A percentile compares a stretch with the other conserved stretches of the same genome.
phyloP scores from a whole-genome alignment of 1,140 invertebrate genomes.

The Aleiodes sp. region DNA sequence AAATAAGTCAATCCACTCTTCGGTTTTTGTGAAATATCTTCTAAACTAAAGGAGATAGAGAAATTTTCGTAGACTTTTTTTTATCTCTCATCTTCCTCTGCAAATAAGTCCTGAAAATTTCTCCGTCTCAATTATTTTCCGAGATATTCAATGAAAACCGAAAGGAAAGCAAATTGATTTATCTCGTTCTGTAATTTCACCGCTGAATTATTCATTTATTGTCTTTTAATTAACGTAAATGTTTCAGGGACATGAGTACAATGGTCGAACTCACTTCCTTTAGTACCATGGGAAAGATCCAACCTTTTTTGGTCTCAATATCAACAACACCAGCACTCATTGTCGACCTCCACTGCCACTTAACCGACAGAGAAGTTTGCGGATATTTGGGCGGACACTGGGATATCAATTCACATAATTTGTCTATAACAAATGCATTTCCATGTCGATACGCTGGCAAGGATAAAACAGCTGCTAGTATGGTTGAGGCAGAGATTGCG shows the following conservation, averaged over 20 bases:
- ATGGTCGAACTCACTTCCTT: slow-evolving; percentile 90
- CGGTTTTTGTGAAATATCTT: background rate
- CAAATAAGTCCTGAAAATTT: too few species aligned
- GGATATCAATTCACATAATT: slow-evolving; percentile 94
- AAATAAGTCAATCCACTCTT: background rate
- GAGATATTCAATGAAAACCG: too few species aligned
- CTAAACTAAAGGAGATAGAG: too few species aligned
- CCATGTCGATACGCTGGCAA: slow-evolving; percentile 85
- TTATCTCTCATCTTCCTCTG: too few species aligned
- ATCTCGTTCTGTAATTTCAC: slow-evolving; percentile 2
- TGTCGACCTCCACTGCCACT: slow-evolving; percentile 93
- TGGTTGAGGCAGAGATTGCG: slow-evolving; percentile 84
- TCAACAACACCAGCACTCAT: slow-evolving; percentile 87
- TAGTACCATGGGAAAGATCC: slow-evolving; percentile 85
- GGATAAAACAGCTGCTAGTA: slow-evolving; percentile 76
- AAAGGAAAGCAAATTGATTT: too few species aligned
- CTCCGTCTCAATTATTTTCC: too few species aligned
- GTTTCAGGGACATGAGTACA: slow-evolving; percentile 84
- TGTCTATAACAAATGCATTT: slow-evolving; percentile 88
- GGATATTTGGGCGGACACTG: slow-evolving; percentile 94
- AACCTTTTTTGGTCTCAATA: slow-evolving; percentile 90
- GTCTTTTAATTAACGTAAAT: slow-evolving; percentile 29
- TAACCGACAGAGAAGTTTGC: slow-evolving; percentile 90
- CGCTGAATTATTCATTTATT: too few species aligned
- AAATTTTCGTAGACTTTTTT: too few species aligned